phyloP scores from a whole-genome alignment of 2,113 vertebrate genomes.

The Ciconia boyciana region DNA sequence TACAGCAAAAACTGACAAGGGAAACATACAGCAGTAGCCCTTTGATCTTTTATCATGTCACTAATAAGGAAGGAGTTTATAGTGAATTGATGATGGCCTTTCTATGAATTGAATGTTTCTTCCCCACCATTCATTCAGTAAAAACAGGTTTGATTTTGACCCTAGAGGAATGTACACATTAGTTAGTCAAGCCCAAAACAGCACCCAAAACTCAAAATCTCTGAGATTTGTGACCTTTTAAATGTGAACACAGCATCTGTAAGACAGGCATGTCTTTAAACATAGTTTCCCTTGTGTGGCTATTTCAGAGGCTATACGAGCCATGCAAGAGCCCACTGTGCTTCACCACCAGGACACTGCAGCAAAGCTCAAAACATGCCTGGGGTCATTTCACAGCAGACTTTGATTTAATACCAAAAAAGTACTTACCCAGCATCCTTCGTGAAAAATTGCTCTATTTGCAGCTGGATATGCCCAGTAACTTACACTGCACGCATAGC shows the following conservation, averaged over 20 bases:
- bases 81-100: neutral
- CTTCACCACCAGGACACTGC: neutral
- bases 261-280: neutral
- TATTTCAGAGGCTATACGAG: neutral
- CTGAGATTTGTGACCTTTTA: neutral
- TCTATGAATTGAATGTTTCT: neutral
- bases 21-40: neutral
- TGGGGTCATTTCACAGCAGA: neutral
- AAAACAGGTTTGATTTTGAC: neutral
- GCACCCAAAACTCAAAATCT: neutral
- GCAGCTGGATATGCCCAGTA: neutral
- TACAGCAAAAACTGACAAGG: neutral
- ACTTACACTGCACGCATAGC: neutral
- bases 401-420: neutral
- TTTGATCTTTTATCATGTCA: neutral
- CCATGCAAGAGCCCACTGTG: neutral
- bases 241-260: neutral
- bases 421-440: neutral
- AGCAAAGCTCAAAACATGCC: neutral
- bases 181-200: neutral
- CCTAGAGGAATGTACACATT: neutral
- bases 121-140: neutral
- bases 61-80: neutral
- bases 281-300: neutral
- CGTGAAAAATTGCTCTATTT: neutral